A percentile compares a stretch with the other conserved stretches of the same genome.
These are phyloP conservation scores for Micronycteris hirsuta DNA, from an alignment of 2,113 vertebrate genomes.

Conservation along the genomic window DNA sequence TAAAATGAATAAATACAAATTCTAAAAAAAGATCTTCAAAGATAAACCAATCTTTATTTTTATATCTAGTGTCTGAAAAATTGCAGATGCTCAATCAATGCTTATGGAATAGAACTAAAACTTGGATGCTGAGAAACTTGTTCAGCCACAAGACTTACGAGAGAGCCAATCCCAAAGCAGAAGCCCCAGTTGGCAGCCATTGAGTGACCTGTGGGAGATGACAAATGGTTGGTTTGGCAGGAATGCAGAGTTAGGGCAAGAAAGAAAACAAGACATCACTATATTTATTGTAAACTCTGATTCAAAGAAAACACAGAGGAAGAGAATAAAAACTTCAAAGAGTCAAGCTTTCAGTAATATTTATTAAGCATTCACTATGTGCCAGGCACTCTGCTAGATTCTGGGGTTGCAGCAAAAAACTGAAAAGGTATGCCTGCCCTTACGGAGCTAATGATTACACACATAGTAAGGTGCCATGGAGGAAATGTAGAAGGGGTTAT, in stretches of 20 bases:
- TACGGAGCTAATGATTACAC: background rate
- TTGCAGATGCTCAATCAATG: background rate
- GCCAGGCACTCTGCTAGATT: background rate
- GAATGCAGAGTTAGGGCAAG: background rate
- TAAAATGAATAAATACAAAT: no score
- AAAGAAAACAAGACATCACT: background rate
- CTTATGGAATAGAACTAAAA: background rate
- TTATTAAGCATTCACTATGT: background rate
- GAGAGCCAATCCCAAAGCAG: background rate
- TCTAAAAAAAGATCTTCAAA: background rate
- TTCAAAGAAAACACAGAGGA: background rate
- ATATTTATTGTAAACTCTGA: background rate
- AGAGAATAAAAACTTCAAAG: conserved; percentile 7
- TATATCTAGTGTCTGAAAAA: background rate
- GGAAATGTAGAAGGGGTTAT: background rate
- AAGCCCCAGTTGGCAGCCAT: no score
- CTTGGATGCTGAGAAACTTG: background rate
- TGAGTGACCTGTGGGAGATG: no score
- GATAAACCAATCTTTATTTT: background rate
- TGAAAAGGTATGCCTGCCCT: background rate
- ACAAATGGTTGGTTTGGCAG: background rate
- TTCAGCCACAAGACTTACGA: background rate
- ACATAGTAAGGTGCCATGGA: background rate
- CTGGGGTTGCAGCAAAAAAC: background rate
- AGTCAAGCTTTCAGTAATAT: background rate